Evolutionary conservation across 2,888 invertebrate genomes (phyloP).

Genomic region (Prosopocoilus inquinatus): DNA sequence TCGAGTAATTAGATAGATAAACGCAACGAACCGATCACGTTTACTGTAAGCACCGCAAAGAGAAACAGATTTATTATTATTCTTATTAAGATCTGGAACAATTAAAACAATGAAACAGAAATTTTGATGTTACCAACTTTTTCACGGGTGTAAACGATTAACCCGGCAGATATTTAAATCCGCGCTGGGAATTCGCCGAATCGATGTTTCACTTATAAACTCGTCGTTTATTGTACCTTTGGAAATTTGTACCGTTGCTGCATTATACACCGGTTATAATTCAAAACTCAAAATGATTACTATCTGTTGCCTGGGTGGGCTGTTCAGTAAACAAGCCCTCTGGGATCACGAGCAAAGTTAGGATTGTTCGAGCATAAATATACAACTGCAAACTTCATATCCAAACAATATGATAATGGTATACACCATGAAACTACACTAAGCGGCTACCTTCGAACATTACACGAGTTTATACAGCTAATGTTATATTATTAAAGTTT

Average conservation of each 20-base stretch:
- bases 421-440: conserved; percentile 9
- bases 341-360: conserved; percentile 26
- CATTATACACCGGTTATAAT: conserved; percentile 28
- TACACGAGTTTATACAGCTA: neutral
- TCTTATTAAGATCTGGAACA: no score
- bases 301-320: conserved; percentile 30
- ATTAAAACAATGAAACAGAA: no score
- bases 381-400: conserved; percentile 22
- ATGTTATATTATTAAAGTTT: no score
- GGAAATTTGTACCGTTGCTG: conserved; percentile 28
- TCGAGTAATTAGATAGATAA: conserved; percentile 21
- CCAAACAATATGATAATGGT: conserved; percentile 21
- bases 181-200: conserved; percentile 5
- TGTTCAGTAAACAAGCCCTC: conserved; percentile 31
- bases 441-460: neutral
- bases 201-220: conserved; percentile 27
- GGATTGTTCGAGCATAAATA: conserved; percentile 23
- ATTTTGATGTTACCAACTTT: no score
- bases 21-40: conserved; percentile 11
- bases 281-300: conserved; percentile 35
- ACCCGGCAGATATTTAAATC: no score
- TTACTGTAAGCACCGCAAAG: neutral
- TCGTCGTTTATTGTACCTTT: conserved; percentile 37
- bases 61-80: neutral
- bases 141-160: no score